These are phyloP conservation scores for Sebastes diaconus DNA, from an alignment of 2,797 vertebrate genomes.

Conservation along the genomic window DNA sequence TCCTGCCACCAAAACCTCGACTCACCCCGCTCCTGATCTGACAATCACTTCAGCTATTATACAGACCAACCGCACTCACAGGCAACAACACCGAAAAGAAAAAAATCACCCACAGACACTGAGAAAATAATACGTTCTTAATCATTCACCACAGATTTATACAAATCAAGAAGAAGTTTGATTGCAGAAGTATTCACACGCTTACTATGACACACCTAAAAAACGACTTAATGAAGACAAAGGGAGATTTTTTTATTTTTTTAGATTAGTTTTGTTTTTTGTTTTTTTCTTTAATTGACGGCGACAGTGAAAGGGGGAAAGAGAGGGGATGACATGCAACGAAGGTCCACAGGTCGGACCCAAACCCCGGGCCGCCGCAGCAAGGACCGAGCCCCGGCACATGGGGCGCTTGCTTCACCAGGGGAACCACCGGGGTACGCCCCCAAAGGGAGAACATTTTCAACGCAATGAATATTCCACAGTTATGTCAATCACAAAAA, in stretches of 20 bases:
- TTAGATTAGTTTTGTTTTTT: too few relatives aligned
- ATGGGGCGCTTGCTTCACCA: too few relatives aligned
- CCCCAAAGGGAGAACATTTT: background rate
- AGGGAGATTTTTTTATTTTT: background rate
- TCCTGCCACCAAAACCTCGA: slow-evolving; percentile 60
- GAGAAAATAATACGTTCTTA: background rate
- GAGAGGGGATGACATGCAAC: too few relatives aligned
- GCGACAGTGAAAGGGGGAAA: too few relatives aligned
- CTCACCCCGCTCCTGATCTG: slow-evolving; percentile 46
- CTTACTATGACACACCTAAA: background rate
- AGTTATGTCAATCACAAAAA: background rate
- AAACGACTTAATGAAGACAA: background rate
- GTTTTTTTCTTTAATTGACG: too few relatives aligned
- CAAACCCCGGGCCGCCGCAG: too few relatives aligned
- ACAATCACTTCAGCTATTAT: slow-evolving; percentile 13
- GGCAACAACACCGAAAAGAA: background rate
- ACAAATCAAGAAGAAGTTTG: background rate
- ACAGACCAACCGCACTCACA: background rate
- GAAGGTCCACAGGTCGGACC: too few relatives aligned
- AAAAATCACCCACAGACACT: background rate
- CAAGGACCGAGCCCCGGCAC: too few relatives aligned
- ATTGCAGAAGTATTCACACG: background rate
- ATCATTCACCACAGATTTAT: background rate
- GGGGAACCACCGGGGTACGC: too few relatives aligned
- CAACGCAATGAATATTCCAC: background rate